Evolutionary conservation across 2,888 invertebrate species (phyloP).

Genomic region (Amblyteles armatorius): DNA sequence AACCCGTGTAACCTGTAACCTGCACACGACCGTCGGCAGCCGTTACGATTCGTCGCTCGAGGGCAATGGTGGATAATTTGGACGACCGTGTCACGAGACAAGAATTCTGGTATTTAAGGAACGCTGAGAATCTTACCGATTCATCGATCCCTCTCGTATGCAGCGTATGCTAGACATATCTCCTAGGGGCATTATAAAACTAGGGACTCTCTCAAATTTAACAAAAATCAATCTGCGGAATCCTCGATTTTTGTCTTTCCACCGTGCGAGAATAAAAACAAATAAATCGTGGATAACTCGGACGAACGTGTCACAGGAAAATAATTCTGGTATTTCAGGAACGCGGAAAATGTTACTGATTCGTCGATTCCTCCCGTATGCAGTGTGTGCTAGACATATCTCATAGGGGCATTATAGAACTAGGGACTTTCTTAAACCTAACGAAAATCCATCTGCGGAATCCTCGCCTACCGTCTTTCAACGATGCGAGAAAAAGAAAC

Average conservation of each 20-base stretch:
- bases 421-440: background rate
- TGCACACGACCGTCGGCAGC: background rate
- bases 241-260: background rate
- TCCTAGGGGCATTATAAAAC: background rate
- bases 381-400: background rate
- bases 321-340: conserved; percentile 34
- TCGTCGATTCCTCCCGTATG: background rate
- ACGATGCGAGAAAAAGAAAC: background rate
- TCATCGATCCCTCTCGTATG: background rate
- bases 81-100: background rate
- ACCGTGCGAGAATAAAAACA: too few species aligned
- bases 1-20: background rate
- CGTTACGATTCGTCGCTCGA: background rate
- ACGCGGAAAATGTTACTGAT: conserved; percentile 21
- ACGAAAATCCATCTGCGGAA: background rate
- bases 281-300: too few species aligned
- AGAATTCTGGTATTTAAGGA: conserved; percentile 34
- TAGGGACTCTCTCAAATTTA: background rate
- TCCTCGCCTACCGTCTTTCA: background rate
- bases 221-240: background rate
- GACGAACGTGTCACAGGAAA: background rate
- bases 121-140: conserved; percentile 15
- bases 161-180: background rate
- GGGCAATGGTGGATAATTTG: background rate
- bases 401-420: background rate